Evolutionary conservation across 2,113 vertebrate species (phyloP).

Genomic region (Tetrao urogallus): DNA sequence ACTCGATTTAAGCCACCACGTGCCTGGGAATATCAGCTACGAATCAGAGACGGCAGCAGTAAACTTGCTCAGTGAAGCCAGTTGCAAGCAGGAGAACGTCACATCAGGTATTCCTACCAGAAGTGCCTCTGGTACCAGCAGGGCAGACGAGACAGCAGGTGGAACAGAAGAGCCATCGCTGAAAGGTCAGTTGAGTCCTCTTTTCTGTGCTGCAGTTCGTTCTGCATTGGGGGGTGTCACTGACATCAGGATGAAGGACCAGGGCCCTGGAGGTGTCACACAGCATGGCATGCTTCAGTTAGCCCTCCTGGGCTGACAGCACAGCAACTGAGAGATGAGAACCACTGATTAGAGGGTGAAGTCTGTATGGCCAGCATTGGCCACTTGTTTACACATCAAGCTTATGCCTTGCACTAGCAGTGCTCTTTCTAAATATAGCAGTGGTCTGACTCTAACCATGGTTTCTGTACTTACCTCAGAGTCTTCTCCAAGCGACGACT

Average conservation of each 20-base stretch:
- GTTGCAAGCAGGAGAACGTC: slow-evolving; percentile 76
- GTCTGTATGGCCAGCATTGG: rapidly evolving
- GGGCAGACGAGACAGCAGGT: slow-evolving; percentile 76
- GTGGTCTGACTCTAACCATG: background rate
- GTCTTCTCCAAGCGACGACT: slow-evolving; percentile 89
- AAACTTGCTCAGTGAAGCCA: slow-evolving; percentile 70
- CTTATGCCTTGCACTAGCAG: background rate
- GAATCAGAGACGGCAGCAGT: slow-evolving; percentile 75
- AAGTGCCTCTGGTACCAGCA: slow-evolving; percentile 87
- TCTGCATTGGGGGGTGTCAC: rapidly evolving
- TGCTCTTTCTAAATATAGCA: background rate
- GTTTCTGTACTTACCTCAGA: slow-evolving; percentile 76
- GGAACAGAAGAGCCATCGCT: slow-evolving; percentile 79
- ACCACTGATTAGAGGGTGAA: background rate
- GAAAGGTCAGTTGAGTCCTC: slow-evolving; percentile 82
- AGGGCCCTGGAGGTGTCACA: background rate
- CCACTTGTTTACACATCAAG: rapidly evolving
- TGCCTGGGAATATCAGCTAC: slow-evolving; percentile 79
- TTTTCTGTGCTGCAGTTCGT: background rate
- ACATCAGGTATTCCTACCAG: slow-evolving; percentile 85
- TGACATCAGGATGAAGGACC: background rate
- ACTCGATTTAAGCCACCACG: slow-evolving; percentile 77
- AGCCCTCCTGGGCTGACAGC: background rate
- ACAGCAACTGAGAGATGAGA: no score
- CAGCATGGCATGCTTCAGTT: background rate